These are phyloP conservation scores for Sylvia atricapilla DNA, from an alignment of 2,113 vertebrate genomes.

Conservation along the genomic window DNA sequence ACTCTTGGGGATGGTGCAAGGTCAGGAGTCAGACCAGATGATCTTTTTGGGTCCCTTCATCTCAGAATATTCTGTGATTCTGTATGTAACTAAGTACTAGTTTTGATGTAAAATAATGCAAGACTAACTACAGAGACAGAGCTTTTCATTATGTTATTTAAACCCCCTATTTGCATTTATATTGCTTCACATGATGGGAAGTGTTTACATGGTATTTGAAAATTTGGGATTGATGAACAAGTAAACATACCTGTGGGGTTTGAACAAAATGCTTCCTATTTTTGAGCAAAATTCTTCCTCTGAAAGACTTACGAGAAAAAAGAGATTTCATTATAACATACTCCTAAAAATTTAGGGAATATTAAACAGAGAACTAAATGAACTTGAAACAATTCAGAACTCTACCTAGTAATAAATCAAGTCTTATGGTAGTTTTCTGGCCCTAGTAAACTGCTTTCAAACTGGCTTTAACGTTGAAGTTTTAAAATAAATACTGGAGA, in stretches of 20 bases:
- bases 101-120: constrained; percentile 21
- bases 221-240: neutral
- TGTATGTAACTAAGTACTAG: neutral
- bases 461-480: neutral
- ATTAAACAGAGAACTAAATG: constrained; percentile 28
- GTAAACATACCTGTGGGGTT: neutral
- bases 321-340: neutral
- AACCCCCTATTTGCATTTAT: constrained; percentile 37
- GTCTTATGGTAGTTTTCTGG: neutral
- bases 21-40: neutral
- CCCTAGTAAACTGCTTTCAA: neutral
- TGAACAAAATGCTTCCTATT: neutral
- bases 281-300: neutral
- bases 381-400: neutral
- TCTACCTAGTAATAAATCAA: constrained; percentile 9
- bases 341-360: constrained; percentile 13
- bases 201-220: constrained; percentile 28
- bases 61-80: neutral
- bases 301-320: neutral
- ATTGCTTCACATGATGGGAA: constrained; percentile 18
- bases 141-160: constrained; percentile 28
- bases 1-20: neutral
- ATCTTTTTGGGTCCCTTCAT: neutral
- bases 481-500: neutral
- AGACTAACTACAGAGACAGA: neutral